phyloP scores from a whole-genome alignment of 2,888 invertebrate genomes.

The Thelaira solivaga region DNA sequence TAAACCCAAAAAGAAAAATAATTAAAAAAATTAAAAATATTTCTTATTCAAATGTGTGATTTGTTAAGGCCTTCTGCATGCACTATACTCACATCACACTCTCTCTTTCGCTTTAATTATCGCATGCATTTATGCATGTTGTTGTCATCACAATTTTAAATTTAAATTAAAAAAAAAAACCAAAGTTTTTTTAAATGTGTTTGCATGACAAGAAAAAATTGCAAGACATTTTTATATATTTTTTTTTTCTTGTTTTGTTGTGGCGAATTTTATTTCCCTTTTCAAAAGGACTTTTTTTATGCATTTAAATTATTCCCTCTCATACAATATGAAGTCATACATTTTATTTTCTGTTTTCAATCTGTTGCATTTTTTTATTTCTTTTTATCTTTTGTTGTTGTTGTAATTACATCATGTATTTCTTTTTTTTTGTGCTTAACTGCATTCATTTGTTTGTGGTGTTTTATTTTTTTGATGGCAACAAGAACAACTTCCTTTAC shows the following conservation, averaged over 20 bases:
- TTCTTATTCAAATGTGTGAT: not conserved
- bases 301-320: too few relatives aligned
- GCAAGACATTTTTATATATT: too few relatives aligned
- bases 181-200: too few relatives aligned
- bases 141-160: conserved; percentile 37
- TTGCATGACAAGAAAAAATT: too few relatives aligned
- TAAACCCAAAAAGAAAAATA: conserved; percentile 2
- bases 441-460: conserved; percentile 31
- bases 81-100: conserved; percentile 29
- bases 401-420: conserved; percentile 30
- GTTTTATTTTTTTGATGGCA: conserved; percentile 22
- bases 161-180: too few relatives aligned
- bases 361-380: conserved; percentile 38
- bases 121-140: too few relatives aligned
- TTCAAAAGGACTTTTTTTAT: conserved; percentile 15
- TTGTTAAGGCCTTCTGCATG: conserved; percentile 8
- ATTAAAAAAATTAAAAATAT: conserved; percentile 13
- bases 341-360: conserved; percentile 44
- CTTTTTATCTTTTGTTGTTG: too few relatives aligned
- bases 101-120: too few relatives aligned
- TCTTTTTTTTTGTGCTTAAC: too few relatives aligned
- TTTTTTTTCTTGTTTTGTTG: too few relatives aligned
- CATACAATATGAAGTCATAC: conserved; percentile 56
- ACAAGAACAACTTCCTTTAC: conserved; percentile 46
- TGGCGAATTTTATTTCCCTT: not conserved